Evolutionary conservation across 2,113 vertebrate genomes (phyloP), one percentile per base, ranked within the genome.

Genomic region (Leptosomus discolor): DNA sequence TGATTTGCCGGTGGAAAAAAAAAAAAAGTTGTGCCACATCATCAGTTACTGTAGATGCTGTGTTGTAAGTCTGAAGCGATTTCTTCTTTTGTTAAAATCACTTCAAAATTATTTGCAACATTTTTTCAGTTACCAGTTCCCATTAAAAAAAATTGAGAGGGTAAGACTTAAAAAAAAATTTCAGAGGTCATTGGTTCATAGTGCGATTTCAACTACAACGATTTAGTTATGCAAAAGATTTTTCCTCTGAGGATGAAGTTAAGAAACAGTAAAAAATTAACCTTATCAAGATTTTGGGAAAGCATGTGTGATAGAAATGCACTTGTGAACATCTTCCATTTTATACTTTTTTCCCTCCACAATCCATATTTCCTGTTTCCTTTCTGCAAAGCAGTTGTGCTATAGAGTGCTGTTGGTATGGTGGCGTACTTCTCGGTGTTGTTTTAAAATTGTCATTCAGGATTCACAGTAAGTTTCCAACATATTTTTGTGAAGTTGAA

Each of bases 21-120:
- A 46, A 90, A 90, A 88, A 50, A 32, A 68, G 17, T 11, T 81
- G 63, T 94, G 95, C 92, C 94, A 96, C 91, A 93, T 97, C 97
- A 97, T 86, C 95, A 93, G 60, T 96, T 77, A 56, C 39, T 88
- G 88, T 69, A 37, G 65, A 68, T 86, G 63, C 60, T 77, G 75
- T 97, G 71, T 93, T 81, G 50, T 60, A 56, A 68, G 48, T 46
- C 81, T 88, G 67, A 71, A 78, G 65, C 9, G 17, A 91, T 80
- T 76, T 75, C 50, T 79, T 7, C 50, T 93, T 76, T 70, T 93
- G 54, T 88, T 88, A 71, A 70, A 74, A 75, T 70, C 12, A 4
- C 54, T 85, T 58, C 30, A 60, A 11, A 89, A 30, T 50, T 58
- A 70, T 71, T 83, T 90, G 51, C 12, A 63, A n/a, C 46, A 65